These are phyloP conservation scores for Neopelma chrysocephalum DNA, from an alignment of 2,797 vertebrate genomes.

Conservation along the genomic window DNA sequence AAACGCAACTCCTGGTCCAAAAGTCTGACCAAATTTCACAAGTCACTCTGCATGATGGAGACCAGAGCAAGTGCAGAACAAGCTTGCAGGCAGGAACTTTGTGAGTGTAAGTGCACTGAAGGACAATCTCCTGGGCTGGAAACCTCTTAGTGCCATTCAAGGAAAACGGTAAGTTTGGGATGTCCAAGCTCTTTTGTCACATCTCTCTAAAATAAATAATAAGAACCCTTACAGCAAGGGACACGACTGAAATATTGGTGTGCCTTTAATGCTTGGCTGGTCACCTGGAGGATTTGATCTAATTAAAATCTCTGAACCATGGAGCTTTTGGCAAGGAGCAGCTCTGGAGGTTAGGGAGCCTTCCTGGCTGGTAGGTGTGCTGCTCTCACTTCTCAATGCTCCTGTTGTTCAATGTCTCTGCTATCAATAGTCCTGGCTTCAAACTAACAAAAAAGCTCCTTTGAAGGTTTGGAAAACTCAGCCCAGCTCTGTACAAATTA, in stretches of 20 bases:
- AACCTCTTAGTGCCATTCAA: background rate
- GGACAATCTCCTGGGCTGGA: background rate
- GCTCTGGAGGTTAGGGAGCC: background rate
- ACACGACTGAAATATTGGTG: background rate
- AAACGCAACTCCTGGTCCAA: background rate
- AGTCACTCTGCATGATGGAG: background rate
- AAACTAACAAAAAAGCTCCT: constrained; percentile 9
- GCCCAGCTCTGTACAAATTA: constrained; percentile 34
- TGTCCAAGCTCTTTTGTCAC: background rate
- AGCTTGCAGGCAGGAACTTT: background rate
- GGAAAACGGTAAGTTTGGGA: background rate
- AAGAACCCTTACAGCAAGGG: background rate
- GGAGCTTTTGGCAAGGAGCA: constrained; percentile 13
- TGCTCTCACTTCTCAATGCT: background rate
- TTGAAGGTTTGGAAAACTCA: constrained; percentile 51
- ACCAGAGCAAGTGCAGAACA: background rate
- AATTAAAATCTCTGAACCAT: constrained; percentile 56
- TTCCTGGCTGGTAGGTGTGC: background rate
- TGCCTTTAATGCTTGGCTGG: constrained; percentile 16
- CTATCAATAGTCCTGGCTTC: background rate
- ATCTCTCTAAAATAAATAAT: constrained; percentile 25
- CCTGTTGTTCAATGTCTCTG: background rate
- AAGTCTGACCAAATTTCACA: background rate
- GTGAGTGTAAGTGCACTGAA: background rate
- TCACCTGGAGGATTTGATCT: constrained; percentile 37